phyloP scores from a whole-genome alignment of 2,888 invertebrate genomes.

The Macrophya annulata region DNA sequence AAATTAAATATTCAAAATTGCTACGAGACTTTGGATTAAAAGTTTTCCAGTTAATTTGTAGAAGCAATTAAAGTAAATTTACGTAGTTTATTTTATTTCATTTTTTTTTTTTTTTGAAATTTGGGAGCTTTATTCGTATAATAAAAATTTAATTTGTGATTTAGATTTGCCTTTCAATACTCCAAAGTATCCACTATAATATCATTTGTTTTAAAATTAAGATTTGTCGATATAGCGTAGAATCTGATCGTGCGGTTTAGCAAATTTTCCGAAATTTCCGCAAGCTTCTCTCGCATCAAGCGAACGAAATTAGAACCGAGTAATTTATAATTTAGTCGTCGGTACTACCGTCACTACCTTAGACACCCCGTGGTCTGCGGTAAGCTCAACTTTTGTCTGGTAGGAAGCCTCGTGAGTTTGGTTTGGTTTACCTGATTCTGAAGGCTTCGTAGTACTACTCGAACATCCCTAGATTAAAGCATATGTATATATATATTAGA shows the following conservation, averaged over 20 bases:
- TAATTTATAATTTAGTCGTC: constrained; percentile 69
- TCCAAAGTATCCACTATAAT: neutral
- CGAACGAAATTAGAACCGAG: constrained; percentile 66
- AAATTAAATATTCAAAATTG: neutral
- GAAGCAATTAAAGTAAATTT: neutral
- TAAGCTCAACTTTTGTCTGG: constrained; percentile 42
- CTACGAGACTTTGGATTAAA: neutral
- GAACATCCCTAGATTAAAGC: no score
- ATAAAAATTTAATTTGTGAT: neutral
- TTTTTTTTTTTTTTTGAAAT: neutral
- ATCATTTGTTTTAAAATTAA: neutral
- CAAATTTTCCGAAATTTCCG: constrained; percentile 15
- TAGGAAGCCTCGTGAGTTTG: neutral
- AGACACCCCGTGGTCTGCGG: constrained; percentile 49
- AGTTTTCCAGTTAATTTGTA: neutral
- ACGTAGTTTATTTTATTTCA: neutral
- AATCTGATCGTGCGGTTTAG: constrained; percentile 23
- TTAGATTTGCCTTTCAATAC: neutral
- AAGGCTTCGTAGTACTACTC: neutral
- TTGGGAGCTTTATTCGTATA: neutral
- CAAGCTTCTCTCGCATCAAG: neutral
- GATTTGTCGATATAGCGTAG: neutral
- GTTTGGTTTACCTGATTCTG: constrained; percentile 7
- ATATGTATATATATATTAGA: no score
- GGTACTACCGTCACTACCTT: constrained; percentile 42